Conservation (phyloP, 2,113 vertebrate species). For the Myrmecobius fasciatus region DNA sequence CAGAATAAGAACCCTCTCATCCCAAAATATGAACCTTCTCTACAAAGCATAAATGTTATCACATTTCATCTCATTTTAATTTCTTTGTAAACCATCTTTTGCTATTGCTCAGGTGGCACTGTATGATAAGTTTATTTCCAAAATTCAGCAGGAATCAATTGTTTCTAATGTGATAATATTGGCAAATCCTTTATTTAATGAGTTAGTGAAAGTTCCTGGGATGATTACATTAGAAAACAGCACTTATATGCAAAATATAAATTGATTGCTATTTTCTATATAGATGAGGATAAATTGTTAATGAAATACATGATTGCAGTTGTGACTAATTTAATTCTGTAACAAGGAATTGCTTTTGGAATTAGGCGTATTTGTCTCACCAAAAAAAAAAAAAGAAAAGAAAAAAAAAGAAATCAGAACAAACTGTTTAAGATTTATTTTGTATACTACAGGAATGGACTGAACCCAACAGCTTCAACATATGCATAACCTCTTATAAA, state of each 20-base stretch:
- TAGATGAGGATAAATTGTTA: not conserved
- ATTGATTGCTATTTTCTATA: not conserved
- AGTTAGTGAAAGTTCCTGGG: not conserved
- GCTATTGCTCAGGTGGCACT: not conserved
- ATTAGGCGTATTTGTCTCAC: not conserved
- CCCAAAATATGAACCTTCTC: not conserved
- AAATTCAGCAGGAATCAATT: not conserved
- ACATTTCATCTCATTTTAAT: accelerated
- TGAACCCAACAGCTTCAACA: conserved; percentile 88
- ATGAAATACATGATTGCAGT: too few relatives aligned
- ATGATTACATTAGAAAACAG: too few relatives aligned
- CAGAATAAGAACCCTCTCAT: not conserved
- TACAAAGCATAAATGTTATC: not conserved
- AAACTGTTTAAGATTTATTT: not conserved
- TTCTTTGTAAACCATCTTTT: not conserved
- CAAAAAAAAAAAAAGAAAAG: not conserved
- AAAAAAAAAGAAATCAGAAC: not conserved
- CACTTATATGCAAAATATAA: not conserved
- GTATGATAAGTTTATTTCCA: not conserved
- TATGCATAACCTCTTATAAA: conserved; percentile 92
- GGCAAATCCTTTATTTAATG: not conserved
- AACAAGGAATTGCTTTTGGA: not conserved
- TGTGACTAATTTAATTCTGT: not conserved
- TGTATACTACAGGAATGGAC: conserved; percentile 85
- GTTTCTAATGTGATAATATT: not conserved